Evolutionary conservation across 1,140 invertebrate genomes (phyloP), one percentile per base, ranked within the genome.

Genomic region (Antheraea pernyi): DNA sequence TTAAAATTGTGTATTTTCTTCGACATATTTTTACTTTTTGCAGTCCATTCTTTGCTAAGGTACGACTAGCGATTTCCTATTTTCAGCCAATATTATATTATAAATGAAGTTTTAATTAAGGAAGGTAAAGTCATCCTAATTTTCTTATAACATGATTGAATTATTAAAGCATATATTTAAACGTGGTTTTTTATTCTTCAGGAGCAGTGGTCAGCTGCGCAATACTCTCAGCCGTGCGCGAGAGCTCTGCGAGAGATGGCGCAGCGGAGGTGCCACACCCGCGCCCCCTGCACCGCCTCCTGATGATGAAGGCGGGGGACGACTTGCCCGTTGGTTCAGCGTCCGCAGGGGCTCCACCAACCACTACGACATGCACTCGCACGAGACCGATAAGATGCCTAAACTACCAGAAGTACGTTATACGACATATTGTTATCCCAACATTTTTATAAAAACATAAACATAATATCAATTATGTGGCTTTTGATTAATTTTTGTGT

Each of bases 251-350:
- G 95, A 96, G 86, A 95, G 95, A 91, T 95, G 95, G 94, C 94
- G 95, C 61, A 92, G 89, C 75, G 93, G 93, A 82, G 95, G 76
- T 88, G 95, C 80, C 93, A 95, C 70, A 19, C 81, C 89, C 1
- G 72, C 88, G 18, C 87, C 86, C 36, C 88, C 90, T 7, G 83
- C 86, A 19, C 89, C 91, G 19, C 93, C 94, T 5, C 92, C 94
- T 58, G 95, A 96, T 63, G 92, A 95, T 67, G 91, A 93, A 65
- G 93, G 94, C 13, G 95, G 96, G 48, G 96, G 96, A 10, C 89
- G 95, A 37, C 93, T 98, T 1, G 95, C 96, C 10, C 93, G 97
- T 73, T 97, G 96, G 96, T 97, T 97, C 92, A 97, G 96, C 74
- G 96, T 97, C 60, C 91, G 97, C 11, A 93, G 97, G 68, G 96